These are phyloP conservation scores for Ophonus ardosiacus DNA, from an alignment of 2,888 invertebrate genomes.

Conservation along the genomic window DNA sequence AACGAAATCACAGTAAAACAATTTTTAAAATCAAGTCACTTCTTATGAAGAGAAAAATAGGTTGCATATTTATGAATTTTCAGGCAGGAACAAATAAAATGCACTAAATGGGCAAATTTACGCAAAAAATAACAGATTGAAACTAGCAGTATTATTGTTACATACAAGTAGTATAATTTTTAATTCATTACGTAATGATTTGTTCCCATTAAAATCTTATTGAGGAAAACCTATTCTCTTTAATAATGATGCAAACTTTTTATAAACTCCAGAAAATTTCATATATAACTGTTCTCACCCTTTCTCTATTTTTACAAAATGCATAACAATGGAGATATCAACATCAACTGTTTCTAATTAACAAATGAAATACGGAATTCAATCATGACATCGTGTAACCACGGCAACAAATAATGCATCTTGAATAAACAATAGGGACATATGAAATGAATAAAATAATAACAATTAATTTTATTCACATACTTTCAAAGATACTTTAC, in stretches of 20 bases:
- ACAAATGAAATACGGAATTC: constrained; percentile 24
- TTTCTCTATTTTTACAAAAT: constrained; percentile 14
- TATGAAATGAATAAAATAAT: constrained; percentile 25
- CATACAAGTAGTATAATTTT: no score
- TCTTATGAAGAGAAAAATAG: no score
- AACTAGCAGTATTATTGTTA: no score
- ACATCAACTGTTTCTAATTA: constrained; percentile 12
- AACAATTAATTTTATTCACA: constrained; percentile 41
- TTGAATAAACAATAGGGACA: constrained; percentile 31
- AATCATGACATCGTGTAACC: constrained; percentile 44
- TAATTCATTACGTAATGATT: background rate
- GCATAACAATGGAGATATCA: constrained; percentile 25
- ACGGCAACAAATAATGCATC: background rate
- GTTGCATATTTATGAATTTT: no score
- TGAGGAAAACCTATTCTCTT: background rate
- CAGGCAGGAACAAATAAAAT: no score
- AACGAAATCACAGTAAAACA: no score
- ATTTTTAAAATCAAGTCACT: no score
- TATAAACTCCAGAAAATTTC: background rate
- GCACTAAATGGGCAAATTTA: no score
- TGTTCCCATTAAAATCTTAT: background rate
- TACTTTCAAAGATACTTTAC: constrained; percentile 18
- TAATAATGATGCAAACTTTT: background rate
- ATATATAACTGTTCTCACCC: constrained; percentile 21
- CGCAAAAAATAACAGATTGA: no score